A percentile compares a stretch with the other conserved stretches of the same genome.
Evolutionary conservation across 2,113 vertebrate species (phyloP).

Genomic region (Damaliscus lunatus): DNA sequence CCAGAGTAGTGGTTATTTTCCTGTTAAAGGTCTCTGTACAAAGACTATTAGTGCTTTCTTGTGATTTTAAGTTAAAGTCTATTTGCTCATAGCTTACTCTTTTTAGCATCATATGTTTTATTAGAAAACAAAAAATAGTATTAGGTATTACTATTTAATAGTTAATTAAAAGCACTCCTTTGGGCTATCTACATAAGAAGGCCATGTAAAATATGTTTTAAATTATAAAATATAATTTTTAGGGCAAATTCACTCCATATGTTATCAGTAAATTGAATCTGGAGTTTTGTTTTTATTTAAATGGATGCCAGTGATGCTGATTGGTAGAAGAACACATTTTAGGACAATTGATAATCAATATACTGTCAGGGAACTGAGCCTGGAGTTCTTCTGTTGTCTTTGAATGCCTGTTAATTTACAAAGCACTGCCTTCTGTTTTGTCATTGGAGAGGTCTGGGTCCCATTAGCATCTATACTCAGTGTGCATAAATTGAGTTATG

Average conservation of each 20-base stretch:
- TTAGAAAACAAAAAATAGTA: not conserved
- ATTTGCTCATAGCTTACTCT: not conserved
- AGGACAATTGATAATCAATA: slow-evolving; percentile 10
- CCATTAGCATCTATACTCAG: slow-evolving; percentile 23
- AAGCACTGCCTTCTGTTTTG: slow-evolving; percentile 30
- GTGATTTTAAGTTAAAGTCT: not conserved
- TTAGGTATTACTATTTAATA: not conserved
- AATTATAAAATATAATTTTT: not conserved
- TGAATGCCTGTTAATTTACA: not conserved
- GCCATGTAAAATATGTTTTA: not conserved
- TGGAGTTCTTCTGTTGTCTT: slow-evolving; percentile 14
- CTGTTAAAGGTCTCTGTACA: not conserved
- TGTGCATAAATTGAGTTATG: slow-evolving; percentile 20
- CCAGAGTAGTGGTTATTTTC: not conserved
- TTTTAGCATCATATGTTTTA: not conserved
- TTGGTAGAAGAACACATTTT: not conserved
- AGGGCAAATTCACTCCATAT: not conserved
- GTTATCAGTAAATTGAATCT: not conserved
- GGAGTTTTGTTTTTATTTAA: not conserved
- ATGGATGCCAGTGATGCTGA: not conserved
- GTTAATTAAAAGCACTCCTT: not conserved
- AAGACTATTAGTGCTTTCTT: not conserved
- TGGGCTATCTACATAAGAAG: not conserved
- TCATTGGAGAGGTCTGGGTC: not conserved
- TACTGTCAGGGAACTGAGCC: not conserved